Evolutionary conservation across 2,888 invertebrate genomes (phyloP).

Genomic region (Glaucopsyche alexis): DNA sequence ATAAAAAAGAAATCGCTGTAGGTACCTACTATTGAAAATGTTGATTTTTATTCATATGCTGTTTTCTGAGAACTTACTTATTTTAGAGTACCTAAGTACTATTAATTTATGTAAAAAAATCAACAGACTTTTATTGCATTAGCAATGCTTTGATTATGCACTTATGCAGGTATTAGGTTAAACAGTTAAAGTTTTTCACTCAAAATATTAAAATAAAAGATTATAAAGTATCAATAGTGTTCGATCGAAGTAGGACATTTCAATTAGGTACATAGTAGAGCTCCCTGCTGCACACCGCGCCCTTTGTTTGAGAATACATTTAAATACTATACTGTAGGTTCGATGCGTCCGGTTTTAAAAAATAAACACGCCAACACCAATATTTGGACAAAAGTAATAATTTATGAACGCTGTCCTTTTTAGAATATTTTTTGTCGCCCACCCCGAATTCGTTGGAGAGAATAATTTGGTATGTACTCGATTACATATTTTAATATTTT

Average conservation of each 20-base stretch:
- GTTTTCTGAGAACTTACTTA: too few relatives aligned
- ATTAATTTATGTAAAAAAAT: too few relatives aligned
- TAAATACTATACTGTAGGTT: slow-evolving; percentile 63
- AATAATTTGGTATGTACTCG: slow-evolving; percentile 14
- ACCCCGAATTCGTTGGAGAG: slow-evolving; percentile 35
- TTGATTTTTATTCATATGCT: too few relatives aligned
- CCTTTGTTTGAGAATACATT: slow-evolving; percentile 77
- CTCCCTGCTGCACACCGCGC: slow-evolving; percentile 60
- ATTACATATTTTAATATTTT: neutral
- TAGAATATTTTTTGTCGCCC: slow-evolving; percentile 40
- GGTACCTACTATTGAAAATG: too few relatives aligned
- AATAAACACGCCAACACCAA: slow-evolving; percentile 56
- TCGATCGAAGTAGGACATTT: slow-evolving; percentile 51
- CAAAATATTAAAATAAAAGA: neutral
- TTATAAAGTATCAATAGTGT: slow-evolving; percentile 54
- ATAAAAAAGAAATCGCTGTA: too few relatives aligned
- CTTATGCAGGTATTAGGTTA: neutral
- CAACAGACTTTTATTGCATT: neutral
- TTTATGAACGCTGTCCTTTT: slow-evolving; percentile 57
- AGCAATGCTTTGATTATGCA: neutral
- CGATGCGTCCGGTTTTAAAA: slow-evolving; percentile 62
- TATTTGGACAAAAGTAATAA: slow-evolving; percentile 65
- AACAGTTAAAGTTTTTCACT: neutral
- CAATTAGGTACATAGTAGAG: slow-evolving; percentile 71
- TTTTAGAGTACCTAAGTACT: too few relatives aligned